Conservation (phyloP, 2,113 vertebrate species). For the Heloderma charlesbogerti region DNA sequence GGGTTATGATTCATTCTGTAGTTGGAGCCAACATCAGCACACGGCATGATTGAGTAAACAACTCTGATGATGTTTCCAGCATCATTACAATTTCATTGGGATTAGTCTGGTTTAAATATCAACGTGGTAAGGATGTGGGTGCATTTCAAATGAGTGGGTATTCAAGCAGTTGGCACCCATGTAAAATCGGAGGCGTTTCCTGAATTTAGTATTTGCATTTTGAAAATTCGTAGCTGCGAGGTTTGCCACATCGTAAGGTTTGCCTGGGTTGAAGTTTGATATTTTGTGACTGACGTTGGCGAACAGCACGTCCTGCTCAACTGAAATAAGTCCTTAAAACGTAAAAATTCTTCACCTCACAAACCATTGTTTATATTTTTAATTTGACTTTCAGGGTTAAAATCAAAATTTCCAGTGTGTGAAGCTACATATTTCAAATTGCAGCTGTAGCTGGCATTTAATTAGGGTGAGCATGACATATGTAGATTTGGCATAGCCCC, state of each 20-base stretch:
- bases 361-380: not conserved
- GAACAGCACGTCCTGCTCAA: not conserved
- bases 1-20: conserved; percentile 10
- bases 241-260: not conserved
- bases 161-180: not conserved
- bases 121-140: conserved; percentile 1
- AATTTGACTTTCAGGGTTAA: not conserved
- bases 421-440: not conserved
- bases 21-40: conserved; percentile 15
- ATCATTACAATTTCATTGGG: conserved; percentile 32
- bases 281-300: too few species aligned
- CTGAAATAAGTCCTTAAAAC: not conserved
- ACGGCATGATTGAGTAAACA: conserved; percentile 24
- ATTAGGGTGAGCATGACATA: not conserved
- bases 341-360: not conserved
- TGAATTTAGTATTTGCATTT: not conserved
- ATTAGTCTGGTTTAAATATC: conserved; percentile 39
- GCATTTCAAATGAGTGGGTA: not conserved
- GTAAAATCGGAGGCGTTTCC: not conserved
- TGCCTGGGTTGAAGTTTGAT: too few species aligned
- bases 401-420: not conserved
- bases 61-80: conserved; percentile 24
- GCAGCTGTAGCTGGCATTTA: not conserved
- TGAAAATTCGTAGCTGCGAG: not conserved
- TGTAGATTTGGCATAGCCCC: not conserved